Base-by-base conservation (phyloP, 2,888 invertebrate species). In the Phyto melanocephala region DNA sequence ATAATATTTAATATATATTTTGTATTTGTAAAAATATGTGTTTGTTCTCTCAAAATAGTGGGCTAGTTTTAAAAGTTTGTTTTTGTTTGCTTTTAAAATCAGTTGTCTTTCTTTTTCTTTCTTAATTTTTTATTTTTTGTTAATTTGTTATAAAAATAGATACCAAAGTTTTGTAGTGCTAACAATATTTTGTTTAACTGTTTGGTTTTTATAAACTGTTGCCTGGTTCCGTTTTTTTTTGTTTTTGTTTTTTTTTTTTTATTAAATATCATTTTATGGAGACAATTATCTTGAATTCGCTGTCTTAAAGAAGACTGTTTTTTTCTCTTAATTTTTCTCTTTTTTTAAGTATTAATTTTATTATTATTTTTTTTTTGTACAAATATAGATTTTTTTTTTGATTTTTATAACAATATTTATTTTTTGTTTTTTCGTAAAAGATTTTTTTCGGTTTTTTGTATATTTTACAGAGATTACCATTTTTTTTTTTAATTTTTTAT, bases 321-420 rank as follows among this genome's bases (percentile, higher is more conserved):
- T 52, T 62, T 62, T 67, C 15, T 60, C 11, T 62, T 86, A 86
- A 68, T 84, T 80, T 84, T 83, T 82, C 83, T 72, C 77, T 84
- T 84, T 85, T 81, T 83, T 80, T 45, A 52, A 76, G 62, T 68
- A n/a, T n/a, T 40, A 33, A 40, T 63, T 72, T n/a, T n/a, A n/a
- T n/a, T 33, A 13, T 56, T 33, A 37, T 68, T 79, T 74, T 33
- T 54, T 52, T 52, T 77, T 77, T 88, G 88, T 88, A 88, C 89
- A 88, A 88, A 88, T 88, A 88, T 87, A 88, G 84, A 86, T 85
- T 84, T 85, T 85, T 86, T n/a, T 86, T 85, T 86, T 77, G 76
- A 84, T 81, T 85, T 85, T 86, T 86, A 84, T 86, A 84, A 85
- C 84, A 84, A 81, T 84, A 84, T 84, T 84, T 85, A 85, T 84